Conservation (phyloP, 1,140 invertebrate species). For the Paraescarpia echinospica region DNA sequence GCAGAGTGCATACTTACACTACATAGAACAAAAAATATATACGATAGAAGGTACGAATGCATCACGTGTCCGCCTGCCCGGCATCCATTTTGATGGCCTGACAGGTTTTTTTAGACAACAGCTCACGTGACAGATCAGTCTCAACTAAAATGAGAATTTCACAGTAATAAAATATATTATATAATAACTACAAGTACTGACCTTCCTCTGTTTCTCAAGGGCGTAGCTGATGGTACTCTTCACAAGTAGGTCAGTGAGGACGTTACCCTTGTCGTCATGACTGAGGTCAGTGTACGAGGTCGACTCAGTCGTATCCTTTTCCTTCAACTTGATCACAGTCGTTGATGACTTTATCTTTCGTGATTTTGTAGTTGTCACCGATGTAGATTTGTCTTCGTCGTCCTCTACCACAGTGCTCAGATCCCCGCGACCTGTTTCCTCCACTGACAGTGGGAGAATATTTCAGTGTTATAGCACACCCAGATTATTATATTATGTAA, state of each 20-base stretch:
- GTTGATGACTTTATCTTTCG: slow-evolving; percentile 21
- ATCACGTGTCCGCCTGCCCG: too few relatives aligned
- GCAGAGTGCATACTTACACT: too few relatives aligned
- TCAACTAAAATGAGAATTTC: too few relatives aligned
- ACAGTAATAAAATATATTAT: neutral
- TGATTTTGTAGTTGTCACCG: neutral
- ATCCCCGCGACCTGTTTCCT: neutral
- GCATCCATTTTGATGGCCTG: too few relatives aligned
- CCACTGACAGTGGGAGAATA: neutral
- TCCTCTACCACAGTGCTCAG: neutral
- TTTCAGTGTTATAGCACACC: neutral
- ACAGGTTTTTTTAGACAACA: too few relatives aligned
- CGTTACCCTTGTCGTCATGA: slow-evolving; percentile 47
- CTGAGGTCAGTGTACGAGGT: slow-evolving; percentile 46
- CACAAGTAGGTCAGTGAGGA: slow-evolving; percentile 56
- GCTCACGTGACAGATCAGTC: too few relatives aligned
- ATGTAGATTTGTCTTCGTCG: neutral
- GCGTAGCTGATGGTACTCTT: slow-evolving; percentile 57
- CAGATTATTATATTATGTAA: neutral
- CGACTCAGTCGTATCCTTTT: slow-evolving; percentile 38
- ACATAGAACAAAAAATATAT: too few relatives aligned
- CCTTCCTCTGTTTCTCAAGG: slow-evolving; percentile 52
- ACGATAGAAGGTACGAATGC: too few relatives aligned
- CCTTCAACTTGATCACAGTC: slow-evolving; percentile 4
- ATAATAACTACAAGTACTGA: slow-evolving; percentile 27